These are phyloP conservation scores for Danio aesculapii DNA, from an alignment of 2,797 vertebrate genomes.

Conservation along the genomic window DNA sequence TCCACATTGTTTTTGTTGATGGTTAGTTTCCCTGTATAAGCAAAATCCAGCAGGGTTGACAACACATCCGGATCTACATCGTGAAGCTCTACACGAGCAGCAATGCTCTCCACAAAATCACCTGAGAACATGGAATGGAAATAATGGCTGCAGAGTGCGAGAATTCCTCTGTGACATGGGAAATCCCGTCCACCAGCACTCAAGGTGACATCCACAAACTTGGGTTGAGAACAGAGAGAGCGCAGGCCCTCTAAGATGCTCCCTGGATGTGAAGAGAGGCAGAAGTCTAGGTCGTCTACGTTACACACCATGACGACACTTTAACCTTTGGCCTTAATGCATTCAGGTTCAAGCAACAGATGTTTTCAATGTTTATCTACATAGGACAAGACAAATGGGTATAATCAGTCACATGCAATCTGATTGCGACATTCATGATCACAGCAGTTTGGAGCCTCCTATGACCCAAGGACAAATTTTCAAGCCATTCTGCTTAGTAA, in stretches of 20 bases:
- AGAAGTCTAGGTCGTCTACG: constrained; percentile 94
- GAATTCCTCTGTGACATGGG: constrained; percentile 89
- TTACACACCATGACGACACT: constrained; percentile 88
- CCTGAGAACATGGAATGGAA: constrained; percentile 95
- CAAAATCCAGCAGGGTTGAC: constrained; percentile 87
- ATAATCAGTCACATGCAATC: constrained; percentile 45
- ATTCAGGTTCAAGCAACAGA: constrained; percentile 33
- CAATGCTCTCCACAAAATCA: constrained; percentile 92
- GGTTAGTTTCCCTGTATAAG: constrained; percentile 93
- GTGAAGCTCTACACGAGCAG: constrained; percentile 88
- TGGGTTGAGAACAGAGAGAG: constrained; percentile 86
- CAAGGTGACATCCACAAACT: constrained; percentile 89
- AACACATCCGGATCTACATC: constrained; percentile 85
- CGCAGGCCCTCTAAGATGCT: constrained; percentile 89
- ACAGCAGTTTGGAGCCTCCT: constrained; percentile 13
- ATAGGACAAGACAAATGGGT: constrained; percentile 30
- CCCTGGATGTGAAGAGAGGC: constrained; percentile 90
- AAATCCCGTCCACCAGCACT: constrained; percentile 85
- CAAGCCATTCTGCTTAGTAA: constrained; percentile 3
- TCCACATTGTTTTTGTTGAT: constrained; percentile 95
- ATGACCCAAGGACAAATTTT: constrained; percentile 1
- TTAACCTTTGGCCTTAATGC: constrained; percentile 43
- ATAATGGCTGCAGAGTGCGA: constrained; percentile 95
- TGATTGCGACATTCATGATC: constrained; percentile 15
- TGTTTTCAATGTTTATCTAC: constrained; percentile 64